phyloP scores from a whole-genome alignment of 2,797 vertebrate genomes.

The Molothrus aeneus region DNA sequence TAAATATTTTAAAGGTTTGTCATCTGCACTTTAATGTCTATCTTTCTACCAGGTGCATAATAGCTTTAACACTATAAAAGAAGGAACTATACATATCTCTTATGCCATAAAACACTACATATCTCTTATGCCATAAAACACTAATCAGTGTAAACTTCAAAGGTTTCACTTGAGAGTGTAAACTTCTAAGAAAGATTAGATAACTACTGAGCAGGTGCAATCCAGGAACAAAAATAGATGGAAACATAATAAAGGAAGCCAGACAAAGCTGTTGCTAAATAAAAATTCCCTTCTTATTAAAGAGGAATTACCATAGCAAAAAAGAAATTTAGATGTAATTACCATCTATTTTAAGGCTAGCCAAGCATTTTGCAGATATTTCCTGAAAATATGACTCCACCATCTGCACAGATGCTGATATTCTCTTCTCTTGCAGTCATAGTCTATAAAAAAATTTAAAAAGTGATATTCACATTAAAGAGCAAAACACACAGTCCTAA shows the following conservation, averaged over 20 bases:
- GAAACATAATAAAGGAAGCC: conserved; percentile 39
- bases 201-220: conserved; percentile 77
- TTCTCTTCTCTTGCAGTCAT: neutral
- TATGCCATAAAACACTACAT: conserved; percentile 59
- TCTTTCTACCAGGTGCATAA: conserved; percentile 67
- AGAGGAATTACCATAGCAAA: neutral
- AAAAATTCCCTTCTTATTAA: neutral
- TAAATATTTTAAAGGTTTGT: conserved; percentile 57
- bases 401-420: neutral
- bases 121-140: conserved; percentile 56
- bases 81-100: conserved; percentile 54
- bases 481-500: rapidly evolving
- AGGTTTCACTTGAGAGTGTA: conserved; percentile 65
- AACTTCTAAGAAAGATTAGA: conserved; percentile 74
- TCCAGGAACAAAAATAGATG: conserved; percentile 53
- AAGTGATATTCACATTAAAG: neutral
- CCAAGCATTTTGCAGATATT: neutral
- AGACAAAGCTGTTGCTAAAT: conserved; percentile 67
- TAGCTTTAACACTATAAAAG: conserved; percentile 48
- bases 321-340: neutral
- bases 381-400: neutral
- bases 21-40: conserved; percentile 34
- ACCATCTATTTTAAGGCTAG: neutral
- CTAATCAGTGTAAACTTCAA: conserved; percentile 64
- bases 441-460: neutral